Evolutionary conservation across 2,888 invertebrate species (phyloP), one percentile per base, ranked within the genome.

Genomic region (Bellardia bayeri): DNA sequence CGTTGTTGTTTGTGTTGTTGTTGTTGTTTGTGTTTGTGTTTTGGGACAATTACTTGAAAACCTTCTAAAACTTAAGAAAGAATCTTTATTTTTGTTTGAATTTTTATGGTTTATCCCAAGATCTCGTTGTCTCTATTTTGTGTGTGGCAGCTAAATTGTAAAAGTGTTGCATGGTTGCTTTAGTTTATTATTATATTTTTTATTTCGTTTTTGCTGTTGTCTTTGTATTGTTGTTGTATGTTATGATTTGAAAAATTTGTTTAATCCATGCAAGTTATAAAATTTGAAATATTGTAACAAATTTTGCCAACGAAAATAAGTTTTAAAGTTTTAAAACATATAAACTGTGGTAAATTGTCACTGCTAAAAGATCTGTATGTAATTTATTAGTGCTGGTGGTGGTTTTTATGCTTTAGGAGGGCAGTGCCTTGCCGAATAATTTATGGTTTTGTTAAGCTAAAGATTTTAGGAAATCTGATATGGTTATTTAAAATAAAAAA

Each of bases 231-330:
- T 8, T 42, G 78, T 49, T 64, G 42, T 14, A 64, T 71, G 58
- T 82, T 86, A 83, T 86, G 78, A 79, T 82, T 86, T 84, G 40
- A 68, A 63, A 61, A 82, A 82, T 87, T 78, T 76, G 61, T 78
- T 74, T 75, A 87, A 87, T 87, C 82, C 87, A 64, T 71, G 51
- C 69, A 61, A 74, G 82, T 85, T 78, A 78, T 82, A 85, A 87
- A 79, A 82, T 82, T 79, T 85, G 69, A 87, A 75, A 85, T 82
- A 85, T 87, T 85, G 87, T 82, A 66, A 82, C 74, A 79, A 87
- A 85, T 74, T 85, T 82, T 40, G 66, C 72, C 58, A 49, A 66
- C 42, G 5, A 37, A 72, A 45, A 42, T 6, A 79, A 54, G 7
- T 33, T 69, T 30, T 51, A 64, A 64, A 9, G 8, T 82, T 71